These are phyloP conservation scores for Phaenicophaeus curvirostris DNA, from an alignment of 2,797 vertebrate species.

Conservation along the genomic window DNA sequence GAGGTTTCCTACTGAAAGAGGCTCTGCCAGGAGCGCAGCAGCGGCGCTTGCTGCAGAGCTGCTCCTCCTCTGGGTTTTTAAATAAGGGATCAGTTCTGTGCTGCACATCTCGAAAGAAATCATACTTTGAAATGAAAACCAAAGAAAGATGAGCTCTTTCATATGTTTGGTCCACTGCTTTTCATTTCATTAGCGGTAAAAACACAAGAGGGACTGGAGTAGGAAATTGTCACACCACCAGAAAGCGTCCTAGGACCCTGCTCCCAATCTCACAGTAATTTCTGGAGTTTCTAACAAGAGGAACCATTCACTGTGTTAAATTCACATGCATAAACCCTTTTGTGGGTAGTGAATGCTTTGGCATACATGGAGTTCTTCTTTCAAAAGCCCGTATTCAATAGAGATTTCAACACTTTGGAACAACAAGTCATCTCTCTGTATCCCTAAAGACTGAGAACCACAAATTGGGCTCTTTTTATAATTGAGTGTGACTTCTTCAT, in stretches of 20 bases:
- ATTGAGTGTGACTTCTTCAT: neutral
- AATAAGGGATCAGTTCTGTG: too few relatives aligned
- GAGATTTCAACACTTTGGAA: neutral
- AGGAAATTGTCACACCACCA: neutral
- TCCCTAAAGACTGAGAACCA: neutral
- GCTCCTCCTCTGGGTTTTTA: neutral
- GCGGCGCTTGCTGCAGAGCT: rapidly evolving
- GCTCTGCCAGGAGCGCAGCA: neutral
- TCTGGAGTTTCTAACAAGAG: neutral
- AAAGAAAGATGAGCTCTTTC: neutral
- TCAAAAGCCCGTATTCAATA: neutral
- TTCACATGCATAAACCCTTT: neutral
- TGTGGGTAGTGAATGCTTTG: neutral
- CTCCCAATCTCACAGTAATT: neutral
- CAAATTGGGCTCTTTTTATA: neutral
- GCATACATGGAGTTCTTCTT: neutral
- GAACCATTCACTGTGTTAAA: neutral
- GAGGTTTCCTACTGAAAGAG: neutral
- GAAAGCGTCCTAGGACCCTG: neutral
- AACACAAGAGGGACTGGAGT: rapidly evolving
- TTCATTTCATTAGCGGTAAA: neutral
- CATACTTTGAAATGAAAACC: neutral
- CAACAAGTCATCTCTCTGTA: neutral
- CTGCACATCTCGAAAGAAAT: neutral
- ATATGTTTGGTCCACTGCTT: neutral